Percentiles rank a stretch among this genome's conserved stretches.
Evolutionary conservation across 2,888 invertebrate genomes (phyloP).

Genomic region (Dryobota labecula): DNA sequence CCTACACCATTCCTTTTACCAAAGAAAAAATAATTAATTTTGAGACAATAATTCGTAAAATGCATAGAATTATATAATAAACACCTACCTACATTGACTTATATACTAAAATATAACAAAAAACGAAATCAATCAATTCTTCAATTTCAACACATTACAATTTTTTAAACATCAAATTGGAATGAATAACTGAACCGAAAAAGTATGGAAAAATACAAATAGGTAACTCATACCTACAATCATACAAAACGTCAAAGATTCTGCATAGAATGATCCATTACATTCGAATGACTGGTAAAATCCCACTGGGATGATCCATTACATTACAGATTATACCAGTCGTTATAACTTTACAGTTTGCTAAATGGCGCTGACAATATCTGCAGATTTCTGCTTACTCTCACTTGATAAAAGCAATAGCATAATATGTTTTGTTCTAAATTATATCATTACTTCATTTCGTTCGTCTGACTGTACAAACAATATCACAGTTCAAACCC

Average conservation of each 20-base stretch:
- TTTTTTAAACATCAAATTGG: constrained; percentile 16
- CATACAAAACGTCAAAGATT: background rate
- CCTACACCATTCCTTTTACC: constrained; percentile 45
- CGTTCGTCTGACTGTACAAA: constrained; percentile 11
- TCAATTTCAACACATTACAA: constrained; percentile 2
- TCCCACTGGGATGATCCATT: no score
- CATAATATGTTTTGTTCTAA: background rate
- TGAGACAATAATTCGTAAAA: constrained; percentile 27
- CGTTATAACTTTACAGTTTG: background rate
- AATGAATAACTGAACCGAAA: constrained; percentile 20
- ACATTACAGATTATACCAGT: background rate
- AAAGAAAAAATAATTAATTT: constrained; percentile 13
- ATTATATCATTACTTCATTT: background rate
- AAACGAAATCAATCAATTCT: background rate
- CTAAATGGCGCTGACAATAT: background rate
- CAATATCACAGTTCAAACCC: constrained; percentile 35
- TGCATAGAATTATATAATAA: constrained; percentile 27
- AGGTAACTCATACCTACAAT: background rate
- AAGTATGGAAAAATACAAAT: constrained; percentile 4
- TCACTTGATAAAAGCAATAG: background rate
- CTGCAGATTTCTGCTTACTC: background rate
- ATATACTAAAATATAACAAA: constrained; percentile 13
- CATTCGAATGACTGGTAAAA: no score
- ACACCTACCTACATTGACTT: constrained; percentile 25
- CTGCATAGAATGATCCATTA: background rate